Base-by-base conservation (phyloP, 2,113 vertebrate species). In the Machaerirhynchus nigripectus region DNA sequence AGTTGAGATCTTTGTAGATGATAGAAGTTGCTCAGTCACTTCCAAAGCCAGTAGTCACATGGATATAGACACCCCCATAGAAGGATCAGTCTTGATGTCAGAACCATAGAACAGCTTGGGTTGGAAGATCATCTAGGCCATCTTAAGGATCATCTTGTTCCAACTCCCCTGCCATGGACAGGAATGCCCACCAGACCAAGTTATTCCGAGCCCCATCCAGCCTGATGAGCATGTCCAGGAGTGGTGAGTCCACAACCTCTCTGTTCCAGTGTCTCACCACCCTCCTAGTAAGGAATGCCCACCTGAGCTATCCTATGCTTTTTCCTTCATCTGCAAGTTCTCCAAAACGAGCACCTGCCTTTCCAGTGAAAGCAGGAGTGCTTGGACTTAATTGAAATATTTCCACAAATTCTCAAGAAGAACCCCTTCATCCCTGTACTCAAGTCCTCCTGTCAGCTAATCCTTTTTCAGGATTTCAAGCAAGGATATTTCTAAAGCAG, bases 1-100 rank as follows among this genome's bases (percentile, higher is more conserved):
- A 80, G 22, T 1, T 20, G 73, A 57, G 26, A 44, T 20, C 12
- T 84, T 20, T 39, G 28, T 4, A 28, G 59, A 3, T 86, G 24
- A 9, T 8, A 69, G n/a, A 84, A 49, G 55, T 5, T 23, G 2
- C 28, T 73, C 15, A 24, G n/a, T 46, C 19, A 44, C 10, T 56
- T 69, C 44, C 27, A 59, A 4, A 16, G 27, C 10, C 4, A 39
- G 24, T 3, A 56, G 19, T n/a, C 19, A 28, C 18, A 17, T 20
- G 12, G 23, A 13, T 35, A 15, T 4, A 47, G 59, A 68, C 5
- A 75, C 3, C 14, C 59, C n/a, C 21, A 13, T 0, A 20, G 47
- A 47, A 55, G 14, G 26, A 35, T 42, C 61, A 16, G 27, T 27
- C 49, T 52, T 42, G 28, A 2, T 40, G 53, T 31, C 63, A 83